These are phyloP conservation scores for Drosophila tanythrix DNA, from an alignment of 2,888 invertebrate species.

Conservation along the genomic window DNA sequence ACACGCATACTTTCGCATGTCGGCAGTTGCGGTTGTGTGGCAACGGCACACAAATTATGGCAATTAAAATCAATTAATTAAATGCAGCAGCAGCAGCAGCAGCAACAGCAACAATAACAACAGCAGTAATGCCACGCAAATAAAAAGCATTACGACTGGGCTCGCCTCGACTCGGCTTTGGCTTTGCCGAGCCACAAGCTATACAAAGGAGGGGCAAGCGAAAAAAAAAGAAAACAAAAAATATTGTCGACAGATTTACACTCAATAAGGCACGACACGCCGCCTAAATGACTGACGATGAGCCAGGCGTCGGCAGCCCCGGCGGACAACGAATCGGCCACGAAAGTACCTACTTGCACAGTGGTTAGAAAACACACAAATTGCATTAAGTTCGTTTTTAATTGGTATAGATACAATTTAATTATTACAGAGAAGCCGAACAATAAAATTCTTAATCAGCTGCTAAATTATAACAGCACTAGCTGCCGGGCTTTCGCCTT, in stretches of 20 bases:
- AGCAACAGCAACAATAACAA: constrained; percentile 20
- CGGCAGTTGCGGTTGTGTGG: constrained; percentile 75
- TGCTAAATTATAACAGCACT: neutral
- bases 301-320: constrained; percentile 45
- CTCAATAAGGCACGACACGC: constrained; percentile 79
- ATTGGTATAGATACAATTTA: neutral
- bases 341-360: constrained; percentile 41
- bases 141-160: constrained; percentile 54
- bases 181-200: constrained; percentile 48
- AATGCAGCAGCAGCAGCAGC: constrained; percentile 73
- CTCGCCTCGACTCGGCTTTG: constrained; percentile 37
- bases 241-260: constrained; percentile 78
- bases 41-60: constrained; percentile 81
- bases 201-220: constrained; percentile 19
- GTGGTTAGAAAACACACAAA: constrained; percentile 24
- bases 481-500: neutral
- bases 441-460: neutral
- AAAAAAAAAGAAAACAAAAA: constrained; percentile 26
- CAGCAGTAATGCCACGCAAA: constrained; percentile 47
- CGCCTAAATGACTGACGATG: constrained; percentile 76
- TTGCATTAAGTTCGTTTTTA: neutral
- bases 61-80: constrained; percentile 83
- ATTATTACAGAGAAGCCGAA: neutral
- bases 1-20: constrained; percentile 46
- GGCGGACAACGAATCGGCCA: constrained; percentile 34